Evolutionary conservation across 1,140 invertebrate genomes (phyloP).

Genomic region (Dreissena rostriformis): DNA sequence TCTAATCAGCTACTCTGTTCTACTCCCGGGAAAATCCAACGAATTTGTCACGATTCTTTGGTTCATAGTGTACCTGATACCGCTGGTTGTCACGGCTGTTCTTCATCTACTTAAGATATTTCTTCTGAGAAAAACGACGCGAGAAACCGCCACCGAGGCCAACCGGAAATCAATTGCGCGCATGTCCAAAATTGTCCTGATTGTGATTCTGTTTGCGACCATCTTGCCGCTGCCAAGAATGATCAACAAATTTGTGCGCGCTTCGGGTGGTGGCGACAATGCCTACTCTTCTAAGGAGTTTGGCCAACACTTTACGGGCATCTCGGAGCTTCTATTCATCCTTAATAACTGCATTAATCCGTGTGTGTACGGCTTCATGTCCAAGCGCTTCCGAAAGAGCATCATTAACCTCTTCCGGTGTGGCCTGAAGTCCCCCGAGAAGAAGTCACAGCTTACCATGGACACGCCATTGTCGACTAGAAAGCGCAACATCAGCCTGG

Average conservation of each 20-base stretch:
- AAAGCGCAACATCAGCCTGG: conserved; percentile 8
- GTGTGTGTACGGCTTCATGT: conserved; percentile 43
- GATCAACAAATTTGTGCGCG: conserved; percentile 8
- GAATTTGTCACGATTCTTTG: conserved; percentile 49
- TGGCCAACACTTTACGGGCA: conserved; percentile 21
- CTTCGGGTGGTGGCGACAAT: not conserved
- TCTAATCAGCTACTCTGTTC: conserved; percentile 10
- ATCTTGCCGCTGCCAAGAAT: conserved; percentile 43
- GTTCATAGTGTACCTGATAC: conserved; percentile 44
- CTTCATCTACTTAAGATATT: conserved; percentile 38
- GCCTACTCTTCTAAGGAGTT: not conserved
- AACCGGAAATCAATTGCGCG: conserved; percentile 20
- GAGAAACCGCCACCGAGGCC: not conserved
- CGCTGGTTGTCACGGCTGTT: conserved; percentile 25
- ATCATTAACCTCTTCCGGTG: conserved; percentile 31
- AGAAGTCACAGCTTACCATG: not conserved
- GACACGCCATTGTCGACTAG: conserved; percentile 31
- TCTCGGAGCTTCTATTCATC: conserved; percentile 8
- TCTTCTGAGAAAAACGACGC: conserved; percentile 6
- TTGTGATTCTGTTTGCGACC: conserved; percentile 41
- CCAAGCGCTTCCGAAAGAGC: conserved; percentile 42
- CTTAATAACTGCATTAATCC: conserved; percentile 42
- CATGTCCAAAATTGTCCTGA: conserved; percentile 39
- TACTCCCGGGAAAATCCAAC: not conserved
- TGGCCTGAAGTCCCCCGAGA: not conserved